Evolutionary conservation across 2,888 invertebrate species (phyloP), one percentile per base, ranked within the genome.

Genomic region (Plebejus argus): DNA sequence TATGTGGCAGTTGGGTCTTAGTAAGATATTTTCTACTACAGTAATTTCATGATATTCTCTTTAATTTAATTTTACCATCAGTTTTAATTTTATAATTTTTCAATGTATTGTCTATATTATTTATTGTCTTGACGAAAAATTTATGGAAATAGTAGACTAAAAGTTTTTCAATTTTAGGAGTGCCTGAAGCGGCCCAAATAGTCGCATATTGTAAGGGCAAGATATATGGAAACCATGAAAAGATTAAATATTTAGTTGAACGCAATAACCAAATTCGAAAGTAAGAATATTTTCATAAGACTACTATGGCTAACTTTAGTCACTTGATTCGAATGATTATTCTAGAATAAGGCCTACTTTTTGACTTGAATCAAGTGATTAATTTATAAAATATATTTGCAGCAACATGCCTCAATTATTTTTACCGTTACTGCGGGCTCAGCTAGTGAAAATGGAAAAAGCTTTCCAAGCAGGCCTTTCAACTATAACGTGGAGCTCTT

Each of bases 401-500:
- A 94, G 93, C 85, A 93, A 88, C 78, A 96, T 97, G 87, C 96
- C 97, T 1, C 91, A 95, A 78, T 87, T 97, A 28, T 97, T 97
- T 84, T 88, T 96, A 56, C 96, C 96, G 53, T 89, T 97, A 77
- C 95, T 97, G 86, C 95, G 96, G 76, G 95, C 96, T 4, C 95
- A 95, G 79, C 89, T 97, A 15, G 92, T 96, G 79, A 96, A 96
- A 85, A 86, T 97, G 81, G 97, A 97, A 80, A 93, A 95, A 76
- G 95, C 96, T 0, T 96, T 98, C 81, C 95, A 96, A 87, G 97
- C 97, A 0, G 98, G 97, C 0, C 89, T 98, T 15, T 96, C 97
- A 0, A 95, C 96, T 1, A 95, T 98, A 23, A 97, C 97, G 0
- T 98, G 98, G 98, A 96, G 97, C 0, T 98, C 98, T 0, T 94